Base-by-base conservation (phyloP, 2,797 vertebrate species). In the Phyllotis vaccarum region DNA sequence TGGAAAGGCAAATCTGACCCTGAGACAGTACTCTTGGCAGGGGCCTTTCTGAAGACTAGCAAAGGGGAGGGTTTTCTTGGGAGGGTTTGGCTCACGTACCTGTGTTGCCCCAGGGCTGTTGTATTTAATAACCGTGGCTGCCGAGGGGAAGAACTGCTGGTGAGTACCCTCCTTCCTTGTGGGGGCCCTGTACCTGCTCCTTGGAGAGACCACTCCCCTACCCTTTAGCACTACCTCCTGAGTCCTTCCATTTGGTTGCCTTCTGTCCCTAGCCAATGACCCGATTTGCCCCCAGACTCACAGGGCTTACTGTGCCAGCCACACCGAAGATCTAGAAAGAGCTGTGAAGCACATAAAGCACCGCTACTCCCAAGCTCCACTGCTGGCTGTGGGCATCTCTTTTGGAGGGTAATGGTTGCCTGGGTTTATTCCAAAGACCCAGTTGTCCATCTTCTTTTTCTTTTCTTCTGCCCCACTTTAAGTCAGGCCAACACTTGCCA, bases 61-160 rank as follows among this genome's bases (percentile, higher is more conserved):
- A 56, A n/a, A 86, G 43, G 64, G 62, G n/a, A 34, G 52, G 64
- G 46, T 7, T 37, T 82, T 60, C 52, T 17, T 58, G 72, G 52
- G 75, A 64, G 10, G 40, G 11, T 31, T 29, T 64, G 40, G 64
- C 94, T 94, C 72, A 94, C 6, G 21, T 24, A 16, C 72, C 34
- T 58, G 14, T 95, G 62, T 96, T 79, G n/a, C 79, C 96, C 91
- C 94, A 99, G 99, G 98, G 98, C 99, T 88, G 99, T 99, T 21
- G 98, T 99, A 31, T 99, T 99, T 98, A 99, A 99, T 96, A 99
- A 99, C 98, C 97, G 99, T 75, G 99, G 99, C 13, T 99, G 98
- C 62, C 98, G 96, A 91, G 99, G 99, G 64, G 99, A 99, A 88
- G 98, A 99, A 88, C 91, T 99, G 93, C 97, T 99, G 98, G 99